Evolutionary conservation across 2,113 vertebrate species (phyloP).

Genomic region (Cichladusa arquata): DNA sequence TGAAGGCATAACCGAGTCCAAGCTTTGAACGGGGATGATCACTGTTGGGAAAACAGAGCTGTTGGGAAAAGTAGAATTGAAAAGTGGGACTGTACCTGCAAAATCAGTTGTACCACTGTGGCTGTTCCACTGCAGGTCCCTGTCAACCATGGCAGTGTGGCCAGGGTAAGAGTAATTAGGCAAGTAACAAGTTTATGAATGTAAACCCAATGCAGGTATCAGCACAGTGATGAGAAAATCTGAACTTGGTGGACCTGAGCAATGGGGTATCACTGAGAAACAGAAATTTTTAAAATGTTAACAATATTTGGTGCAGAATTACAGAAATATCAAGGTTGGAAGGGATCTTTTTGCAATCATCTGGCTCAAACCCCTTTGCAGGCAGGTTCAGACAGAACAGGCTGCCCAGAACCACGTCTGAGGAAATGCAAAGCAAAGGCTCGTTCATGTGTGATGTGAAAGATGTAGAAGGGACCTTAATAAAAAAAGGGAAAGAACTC

Average conservation of each 20-base stretch:
- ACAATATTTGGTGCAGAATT: background rate
- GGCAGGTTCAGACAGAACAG: background rate
- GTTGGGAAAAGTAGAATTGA: background rate
- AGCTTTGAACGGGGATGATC: background rate
- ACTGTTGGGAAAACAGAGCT: background rate
- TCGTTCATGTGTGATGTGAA: background rate
- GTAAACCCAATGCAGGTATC: background rate
- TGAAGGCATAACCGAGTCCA: background rate
- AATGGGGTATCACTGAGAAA: background rate
- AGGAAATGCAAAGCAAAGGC: background rate
- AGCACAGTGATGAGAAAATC: background rate
- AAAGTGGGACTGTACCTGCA: background rate
- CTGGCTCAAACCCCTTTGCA: background rate
- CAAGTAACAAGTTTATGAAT: background rate
- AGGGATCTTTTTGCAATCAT: background rate
- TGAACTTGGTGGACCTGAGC: background rate
- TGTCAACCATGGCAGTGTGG: accelerated
- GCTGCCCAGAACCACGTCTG: background rate
- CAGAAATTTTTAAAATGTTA: background rate
- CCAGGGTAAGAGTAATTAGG: background rate
- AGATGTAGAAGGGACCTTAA: background rate
- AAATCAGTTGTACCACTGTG: background rate
- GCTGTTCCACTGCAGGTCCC: background rate
- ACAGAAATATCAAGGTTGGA: background rate
- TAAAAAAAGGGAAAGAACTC: background rate